These are phyloP conservation scores for Platypus cylindrus DNA, from an alignment of 2,888 invertebrate genomes.

Conservation along the genomic window DNA sequence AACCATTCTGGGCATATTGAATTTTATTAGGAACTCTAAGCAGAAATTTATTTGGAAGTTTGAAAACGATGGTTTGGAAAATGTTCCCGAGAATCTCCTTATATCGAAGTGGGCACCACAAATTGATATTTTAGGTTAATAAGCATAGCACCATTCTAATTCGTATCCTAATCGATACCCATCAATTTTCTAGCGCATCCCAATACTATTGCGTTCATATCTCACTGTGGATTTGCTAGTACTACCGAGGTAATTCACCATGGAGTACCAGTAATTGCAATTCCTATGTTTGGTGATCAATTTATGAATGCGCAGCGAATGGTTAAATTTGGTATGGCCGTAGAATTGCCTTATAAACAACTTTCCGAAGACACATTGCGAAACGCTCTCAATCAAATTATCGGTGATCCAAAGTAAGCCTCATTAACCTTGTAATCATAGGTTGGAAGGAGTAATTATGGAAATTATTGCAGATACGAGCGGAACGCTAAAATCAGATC, in stretches of 20 bases:
- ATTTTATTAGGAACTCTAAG: constrained; percentile 29
- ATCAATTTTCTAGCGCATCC: constrained; percentile 22
- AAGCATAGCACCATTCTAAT: too few relatives aligned
- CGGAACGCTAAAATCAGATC: constrained; percentile 19
- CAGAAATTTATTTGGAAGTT: constrained; percentile 37
- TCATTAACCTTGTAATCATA: too few relatives aligned
- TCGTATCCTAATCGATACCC: too few relatives aligned
- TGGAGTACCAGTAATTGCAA: constrained; percentile 19
- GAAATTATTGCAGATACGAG: constrained; percentile 20
- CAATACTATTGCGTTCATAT: constrained; percentile 18
- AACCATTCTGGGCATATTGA: constrained; percentile 24
- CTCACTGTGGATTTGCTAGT: constrained; percentile 21
- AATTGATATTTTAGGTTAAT: constrained; percentile 24
- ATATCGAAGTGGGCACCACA: constrained; percentile 34
- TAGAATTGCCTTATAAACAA: constrained; percentile 7
- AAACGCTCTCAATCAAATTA: constrained; percentile 9
- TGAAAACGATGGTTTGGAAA: constrained; percentile 25
- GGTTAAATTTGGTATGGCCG: constrained; percentile 4
- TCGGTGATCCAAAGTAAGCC: constrained; percentile 19
- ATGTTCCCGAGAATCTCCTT: constrained; percentile 30
- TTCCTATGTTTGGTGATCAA: constrained; percentile 21
- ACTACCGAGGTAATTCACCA: constrained; percentile 19
- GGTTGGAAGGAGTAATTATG: too few relatives aligned
- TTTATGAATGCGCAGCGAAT: constrained; percentile 15
- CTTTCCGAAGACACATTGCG: constrained; percentile 4